Evolutionary conservation across 1,140 invertebrate genomes (phyloP), one percentile per base, ranked within the genome.

Genomic region (Ips typographus): DNA sequence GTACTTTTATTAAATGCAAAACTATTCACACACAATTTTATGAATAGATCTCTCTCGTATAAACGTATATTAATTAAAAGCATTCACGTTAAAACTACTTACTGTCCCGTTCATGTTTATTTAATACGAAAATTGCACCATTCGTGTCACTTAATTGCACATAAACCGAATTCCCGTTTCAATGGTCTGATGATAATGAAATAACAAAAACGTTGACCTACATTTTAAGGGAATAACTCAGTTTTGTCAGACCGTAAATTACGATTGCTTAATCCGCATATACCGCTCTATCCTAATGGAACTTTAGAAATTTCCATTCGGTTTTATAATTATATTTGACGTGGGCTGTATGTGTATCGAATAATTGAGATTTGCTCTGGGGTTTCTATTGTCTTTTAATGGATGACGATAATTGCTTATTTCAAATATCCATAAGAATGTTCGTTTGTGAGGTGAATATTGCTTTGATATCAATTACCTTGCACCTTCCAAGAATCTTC

Each of bases 251-350:
- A 49, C 44, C 44, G 44, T 49, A 49, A 49, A 49, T 49, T 49
- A 49, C 44, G 44, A 49, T 49, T 56, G 53, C 53, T 40, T 56
- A 56, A 56, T 56, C 53, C 53, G 22, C 44, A 49, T 22, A 56
- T 56, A 56, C 53, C 47, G 47, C 22, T 49, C 47, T 22, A 37
- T 56, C 53, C 53, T 56, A 56, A 56, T 56, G 53, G 53, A 56
- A 56, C 22, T 56, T 56, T 56, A 37, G n/a, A n/a, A 36, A 36
- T 56, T 3, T 36, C 53, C 3, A 56, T 56, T 49, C 44, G 44
- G 22, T 49, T 49, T 49, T 49, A 49, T 49, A 56, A 56, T 56
- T 37, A 39, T 40, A 56, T 56, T 56, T 56, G 53, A 56, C 37
- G 39, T 56, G 53, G 53, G 53, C 53, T 37, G 38, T 36, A 56